Base-by-base conservation (phyloP, 2,888 invertebrate species). In the Tortrix viridana region DNA sequence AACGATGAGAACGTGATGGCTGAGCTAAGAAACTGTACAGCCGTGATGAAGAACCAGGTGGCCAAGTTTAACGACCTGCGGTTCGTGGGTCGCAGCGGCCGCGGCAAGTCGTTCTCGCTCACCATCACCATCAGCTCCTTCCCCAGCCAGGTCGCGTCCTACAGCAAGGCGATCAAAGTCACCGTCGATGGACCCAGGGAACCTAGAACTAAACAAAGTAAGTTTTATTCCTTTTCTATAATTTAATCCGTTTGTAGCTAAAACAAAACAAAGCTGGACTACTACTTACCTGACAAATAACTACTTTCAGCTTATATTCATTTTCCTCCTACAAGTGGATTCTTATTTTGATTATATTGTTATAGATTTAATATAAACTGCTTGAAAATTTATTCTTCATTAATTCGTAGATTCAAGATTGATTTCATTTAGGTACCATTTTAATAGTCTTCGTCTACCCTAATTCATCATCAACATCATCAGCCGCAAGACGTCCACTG, bases 121-220 rank as follows among this genome's bases (percentile, higher is more conserved):
- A 98, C 98, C 71, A 99, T 99, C 84, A 97, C 97, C 72, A 97
- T 99, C 79, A 95, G 95, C 82, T 94, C 95, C 18, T 94, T 94
- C 71, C 92, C 92, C 3, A 93, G 94, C 69, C 98, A 99, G 93
- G 95, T 98, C 26, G 97, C 98, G 54, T 96, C 97, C 4, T 99
- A 99, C 86, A 95, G 93, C 76, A 99, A 99, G 85, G 99, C 99
- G 58, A 99, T 99, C 86, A 99, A 99, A 94, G 99, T 99, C 61
- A 99, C 99, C 20, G 99, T 99, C 37, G 99, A 99, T 82, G 99
- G 99, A 76, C 99, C 99, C 0, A 93, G 99, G 77, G 99, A 99
- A 92, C 99, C 99, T 16, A 93, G 99, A 88, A 98, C 98, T 72
- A 98, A 98, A 90, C 97, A 97, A 93, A 97, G 98, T 98, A 94